Evolutionary conservation across 2,113 vertebrate genomes (phyloP).

Genomic region (Turnix velox): DNA sequence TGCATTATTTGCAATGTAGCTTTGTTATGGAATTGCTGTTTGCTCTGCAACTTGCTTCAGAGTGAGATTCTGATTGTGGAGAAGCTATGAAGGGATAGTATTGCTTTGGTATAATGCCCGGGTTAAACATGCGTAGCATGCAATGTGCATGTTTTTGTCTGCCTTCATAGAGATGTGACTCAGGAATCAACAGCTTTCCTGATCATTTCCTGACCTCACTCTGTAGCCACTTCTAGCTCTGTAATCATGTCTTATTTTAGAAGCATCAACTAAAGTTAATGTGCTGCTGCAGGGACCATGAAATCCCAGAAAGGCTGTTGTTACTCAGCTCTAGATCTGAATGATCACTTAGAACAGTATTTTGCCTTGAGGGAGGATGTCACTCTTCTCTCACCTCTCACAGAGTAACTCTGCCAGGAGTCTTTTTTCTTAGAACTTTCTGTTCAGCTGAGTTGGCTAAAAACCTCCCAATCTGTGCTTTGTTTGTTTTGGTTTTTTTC

Average conservation of each 20-base stretch:
- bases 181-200: background rate
- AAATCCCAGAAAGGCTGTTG: background rate
- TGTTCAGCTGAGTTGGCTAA: background rate
- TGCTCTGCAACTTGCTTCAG: background rate
- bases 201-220: background rate
- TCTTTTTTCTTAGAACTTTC: background rate
- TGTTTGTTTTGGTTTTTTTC: no score
- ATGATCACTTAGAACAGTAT: background rate
- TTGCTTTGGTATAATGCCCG: background rate
- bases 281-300: background rate
- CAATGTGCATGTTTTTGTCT: rapidly evolving
- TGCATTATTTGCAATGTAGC: background rate
- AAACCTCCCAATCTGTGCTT: no score
- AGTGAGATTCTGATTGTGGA: background rate
- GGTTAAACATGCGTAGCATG: no score
- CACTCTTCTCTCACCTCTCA: background rate
- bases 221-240: background rate
- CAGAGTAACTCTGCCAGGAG: background rate
- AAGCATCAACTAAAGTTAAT: background rate
- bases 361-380: background rate
- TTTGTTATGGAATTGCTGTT: background rate
- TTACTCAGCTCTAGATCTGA: background rate
- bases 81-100: background rate
- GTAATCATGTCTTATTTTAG: background rate
- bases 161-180: background rate